phyloP scores from a whole-genome alignment of 2,888 invertebrate species.

The Autographa gamma region DNA sequence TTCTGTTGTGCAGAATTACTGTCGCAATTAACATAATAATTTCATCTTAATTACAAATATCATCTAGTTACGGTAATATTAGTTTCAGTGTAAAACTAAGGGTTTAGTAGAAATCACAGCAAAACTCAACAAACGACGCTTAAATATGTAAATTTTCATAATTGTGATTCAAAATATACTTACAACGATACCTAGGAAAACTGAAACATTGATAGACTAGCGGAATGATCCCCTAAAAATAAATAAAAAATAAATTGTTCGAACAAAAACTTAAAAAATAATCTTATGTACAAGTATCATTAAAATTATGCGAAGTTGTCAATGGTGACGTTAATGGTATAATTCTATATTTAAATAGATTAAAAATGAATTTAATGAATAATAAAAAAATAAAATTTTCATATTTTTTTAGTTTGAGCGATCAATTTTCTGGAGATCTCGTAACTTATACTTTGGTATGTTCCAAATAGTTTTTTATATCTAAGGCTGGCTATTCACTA shows the following conservation, averaged over 20 bases:
- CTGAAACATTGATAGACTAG: conserved; percentile 72
- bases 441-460: conserved; percentile 81
- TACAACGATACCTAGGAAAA: conserved; percentile 54
- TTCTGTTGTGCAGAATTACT: conserved; percentile 22
- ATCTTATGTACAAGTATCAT: conserved; percentile 66
- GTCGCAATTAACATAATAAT: conserved; percentile 25
- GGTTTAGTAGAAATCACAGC: conserved; percentile 83
- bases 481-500: conserved; percentile 49
- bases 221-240: conserved; percentile 64
- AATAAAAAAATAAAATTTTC: conserved; percentile 48
- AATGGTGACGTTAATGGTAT: conserved; percentile 38
- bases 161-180: conserved; percentile 63
- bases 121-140: conserved; percentile 70
- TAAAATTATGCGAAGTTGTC: conserved; percentile 57
- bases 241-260: conserved; percentile 72
- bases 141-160: conserved; percentile 43
- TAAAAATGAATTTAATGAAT: conserved; percentile 37
- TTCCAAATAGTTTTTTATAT: conserved; percentile 68
- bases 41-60: conserved; percentile 36
- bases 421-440: conserved; percentile 72
- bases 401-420: conserved; percentile 66
- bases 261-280: conserved; percentile 55
- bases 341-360: conserved; percentile 39
- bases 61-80: conserved; percentile 51
- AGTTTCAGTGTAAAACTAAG: conserved; percentile 48